These are phyloP conservation scores for Austrofundulus limnaeus DNA, from an alignment of 2,113 vertebrate genomes.

Conservation along the genomic window DNA sequence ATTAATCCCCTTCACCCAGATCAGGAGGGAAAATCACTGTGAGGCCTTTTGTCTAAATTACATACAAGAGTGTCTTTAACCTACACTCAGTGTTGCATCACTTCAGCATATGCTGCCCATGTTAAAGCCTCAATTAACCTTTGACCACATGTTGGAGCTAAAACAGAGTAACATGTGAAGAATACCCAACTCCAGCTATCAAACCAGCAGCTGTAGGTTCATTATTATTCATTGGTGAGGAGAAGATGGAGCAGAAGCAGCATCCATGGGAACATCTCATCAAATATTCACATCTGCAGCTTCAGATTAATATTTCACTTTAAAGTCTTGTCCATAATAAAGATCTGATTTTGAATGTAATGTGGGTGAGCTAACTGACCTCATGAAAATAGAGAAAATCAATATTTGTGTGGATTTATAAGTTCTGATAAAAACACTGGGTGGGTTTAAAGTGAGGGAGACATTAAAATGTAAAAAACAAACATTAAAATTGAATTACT, in stretches of 20 bases:
- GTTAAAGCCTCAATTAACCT: background rate
- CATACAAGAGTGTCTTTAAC: constrained; percentile 21
- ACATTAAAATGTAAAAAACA: too few species aligned
- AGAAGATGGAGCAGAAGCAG: background rate
- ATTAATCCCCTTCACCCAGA: constrained; percentile 50
- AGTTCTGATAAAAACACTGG: too few species aligned
- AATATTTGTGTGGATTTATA: too few species aligned
- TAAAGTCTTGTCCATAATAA: too few species aligned
- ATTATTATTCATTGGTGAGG: constrained; percentile 1
- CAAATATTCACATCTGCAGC: background rate
- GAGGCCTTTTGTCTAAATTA: constrained; percentile 48
- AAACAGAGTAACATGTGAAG: background rate
- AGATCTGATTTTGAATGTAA: too few species aligned
- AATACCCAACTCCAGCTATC: background rate
- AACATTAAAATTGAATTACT: too few species aligned
- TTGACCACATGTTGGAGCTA: constrained; percentile 3
- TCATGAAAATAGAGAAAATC: too few species aligned
- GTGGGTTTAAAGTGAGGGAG: too few species aligned
- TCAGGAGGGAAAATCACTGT: constrained; percentile 41
- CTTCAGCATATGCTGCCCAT: background rate
- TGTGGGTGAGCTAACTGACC: too few species aligned
- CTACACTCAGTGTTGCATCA: constrained; percentile 1
- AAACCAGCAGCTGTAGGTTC: constrained; percentile 1
- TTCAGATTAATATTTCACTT: too few species aligned
- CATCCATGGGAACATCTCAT: background rate